phyloP scores from a whole-genome alignment of 1,140 invertebrate genomes.

The Heterodera schachtii region DNA sequence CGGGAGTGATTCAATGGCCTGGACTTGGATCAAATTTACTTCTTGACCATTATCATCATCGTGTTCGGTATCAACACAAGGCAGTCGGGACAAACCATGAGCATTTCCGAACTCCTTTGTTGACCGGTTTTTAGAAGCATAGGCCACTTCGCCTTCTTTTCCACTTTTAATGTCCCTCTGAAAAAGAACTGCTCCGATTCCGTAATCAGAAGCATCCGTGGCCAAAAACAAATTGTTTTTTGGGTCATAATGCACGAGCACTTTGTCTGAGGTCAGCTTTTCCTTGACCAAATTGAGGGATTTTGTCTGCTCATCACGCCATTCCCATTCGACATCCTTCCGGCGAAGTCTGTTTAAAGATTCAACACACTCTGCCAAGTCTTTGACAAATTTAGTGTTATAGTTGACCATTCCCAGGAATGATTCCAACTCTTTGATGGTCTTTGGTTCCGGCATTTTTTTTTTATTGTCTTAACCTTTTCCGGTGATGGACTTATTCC shows the following conservation, averaged over 20 bases:
- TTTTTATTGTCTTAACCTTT: slow-evolving; percentile 43
- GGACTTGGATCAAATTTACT: slow-evolving; percentile 11
- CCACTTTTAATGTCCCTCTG: slow-evolving; percentile 41
- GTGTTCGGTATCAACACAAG: slow-evolving; percentile 16
- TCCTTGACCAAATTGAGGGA: slow-evolving; percentile 41
- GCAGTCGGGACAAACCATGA: slow-evolving; percentile 30
- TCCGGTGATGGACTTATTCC: slow-evolving; percentile 45
- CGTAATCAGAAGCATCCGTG: slow-evolving; percentile 53
- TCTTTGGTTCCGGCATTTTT: slow-evolving; percentile 47
- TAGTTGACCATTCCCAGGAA: slow-evolving; percentile 58
- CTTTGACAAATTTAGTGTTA: slow-evolving; percentile 42
- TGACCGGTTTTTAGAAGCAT: slow-evolving; percentile 65
- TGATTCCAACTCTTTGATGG: slow-evolving; percentile 36
- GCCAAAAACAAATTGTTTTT: slow-evolving; percentile 42
- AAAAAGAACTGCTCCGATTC: slow-evolving; percentile 51
- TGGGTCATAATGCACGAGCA: slow-evolving; percentile 52
- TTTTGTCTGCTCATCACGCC: slow-evolving; percentile 17
- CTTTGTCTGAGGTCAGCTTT: slow-evolving; percentile 35
- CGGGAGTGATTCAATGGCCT: not conserved
- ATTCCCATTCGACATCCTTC: slow-evolving; percentile 49
- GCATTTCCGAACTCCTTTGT: slow-evolving; percentile 19
- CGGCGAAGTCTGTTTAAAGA: slow-evolving; percentile 43
- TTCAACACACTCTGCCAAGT: slow-evolving; percentile 26
- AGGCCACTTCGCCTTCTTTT: slow-evolving; percentile 63
- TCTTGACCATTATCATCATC: not conserved